Percentiles rank a stretch among this genome's conserved stretches.
Evolutionary conservation across 2,888 invertebrate genomes (phyloP).

Genomic region (Pachliopta kotzebuea): DNA sequence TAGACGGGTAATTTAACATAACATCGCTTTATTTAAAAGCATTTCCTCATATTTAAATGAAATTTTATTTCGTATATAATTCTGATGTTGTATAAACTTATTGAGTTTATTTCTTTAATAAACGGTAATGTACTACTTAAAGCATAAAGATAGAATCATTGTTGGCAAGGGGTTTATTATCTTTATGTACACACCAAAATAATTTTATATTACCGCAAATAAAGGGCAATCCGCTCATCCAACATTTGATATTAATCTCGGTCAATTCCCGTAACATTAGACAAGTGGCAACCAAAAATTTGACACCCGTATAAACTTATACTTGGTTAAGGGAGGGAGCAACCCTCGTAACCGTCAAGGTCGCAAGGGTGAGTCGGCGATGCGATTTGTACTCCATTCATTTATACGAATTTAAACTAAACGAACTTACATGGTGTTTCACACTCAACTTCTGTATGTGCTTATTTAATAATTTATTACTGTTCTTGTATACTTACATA

Average conservation of each 20-base stretch:
- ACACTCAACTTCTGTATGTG: conserved; percentile 14
- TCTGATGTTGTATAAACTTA: background rate
- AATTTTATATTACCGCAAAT: conserved; percentile 11
- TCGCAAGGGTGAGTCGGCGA: conserved; percentile 54
- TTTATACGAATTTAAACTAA: conserved; percentile 36
- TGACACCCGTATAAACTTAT: conserved; percentile 28
- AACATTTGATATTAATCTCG: conserved; percentile 25
- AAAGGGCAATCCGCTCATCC: conserved; percentile 9
- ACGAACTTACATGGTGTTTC: conserved; percentile 14
- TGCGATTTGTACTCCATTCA: conserved; percentile 43
- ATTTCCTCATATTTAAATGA: too few species aligned
- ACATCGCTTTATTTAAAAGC: too few species aligned
- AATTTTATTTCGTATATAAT: background rate
- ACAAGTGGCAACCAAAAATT: conserved; percentile 29
- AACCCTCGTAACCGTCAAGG: conserved; percentile 60
- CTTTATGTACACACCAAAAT: conserved; percentile 6
- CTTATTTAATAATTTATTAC: background rate
- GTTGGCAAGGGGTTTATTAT: background rate
- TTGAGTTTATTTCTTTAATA: background rate
- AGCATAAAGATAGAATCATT: background rate
- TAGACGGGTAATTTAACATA: too few species aligned
- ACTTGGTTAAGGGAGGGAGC: conserved; percentile 45
- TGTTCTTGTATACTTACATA: background rate
- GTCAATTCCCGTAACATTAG: conserved; percentile 24
- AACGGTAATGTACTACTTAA: background rate